phyloP scores from a whole-genome alignment of 35 echinoderm and acorn worm genomes.

The Lytechinus variegatus region DNA sequence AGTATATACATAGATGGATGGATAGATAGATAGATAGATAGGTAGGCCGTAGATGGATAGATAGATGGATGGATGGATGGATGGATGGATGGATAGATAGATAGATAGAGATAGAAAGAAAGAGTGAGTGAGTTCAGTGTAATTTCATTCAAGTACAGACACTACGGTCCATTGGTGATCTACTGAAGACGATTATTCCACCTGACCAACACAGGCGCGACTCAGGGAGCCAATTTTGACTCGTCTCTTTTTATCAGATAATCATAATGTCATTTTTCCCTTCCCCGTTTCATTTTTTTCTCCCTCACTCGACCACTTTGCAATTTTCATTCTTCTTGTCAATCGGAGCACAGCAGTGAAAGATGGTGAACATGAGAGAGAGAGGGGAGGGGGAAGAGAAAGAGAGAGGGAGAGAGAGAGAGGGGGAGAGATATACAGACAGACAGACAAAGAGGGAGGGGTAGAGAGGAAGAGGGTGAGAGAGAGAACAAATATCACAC shows the following conservation, averaged over 20 bases:
- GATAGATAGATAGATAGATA: neutral
- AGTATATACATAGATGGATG: no score
- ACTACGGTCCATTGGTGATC: neutral
- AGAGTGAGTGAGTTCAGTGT: neutral
- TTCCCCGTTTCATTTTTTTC: neutral
- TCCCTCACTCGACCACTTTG: neutral
- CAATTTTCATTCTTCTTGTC: neutral
- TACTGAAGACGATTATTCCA: slow-evolving; percentile 1
- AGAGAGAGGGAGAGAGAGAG: neutral
- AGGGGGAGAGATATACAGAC: neutral
- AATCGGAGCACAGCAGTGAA: neutral
- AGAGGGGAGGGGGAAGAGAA: neutral
- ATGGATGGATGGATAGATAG: neutral
- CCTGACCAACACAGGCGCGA: neutral
- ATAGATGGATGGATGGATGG: no score
- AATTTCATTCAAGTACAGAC: neutral
- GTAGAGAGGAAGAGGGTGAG: neutral
- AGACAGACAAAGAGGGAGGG: neutral
- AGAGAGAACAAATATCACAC: neutral
- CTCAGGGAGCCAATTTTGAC: neutral
- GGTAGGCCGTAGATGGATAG: neutral
- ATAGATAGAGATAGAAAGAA: neutral
- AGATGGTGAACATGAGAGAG: neutral
- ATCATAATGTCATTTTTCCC: neutral
- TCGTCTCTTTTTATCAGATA: neutral